A percentile compares a stretch with the other conserved stretches of the same genome.
Conservation (phyloP, 1,140 invertebrate species). For the Cotesia typhae region DNA sequence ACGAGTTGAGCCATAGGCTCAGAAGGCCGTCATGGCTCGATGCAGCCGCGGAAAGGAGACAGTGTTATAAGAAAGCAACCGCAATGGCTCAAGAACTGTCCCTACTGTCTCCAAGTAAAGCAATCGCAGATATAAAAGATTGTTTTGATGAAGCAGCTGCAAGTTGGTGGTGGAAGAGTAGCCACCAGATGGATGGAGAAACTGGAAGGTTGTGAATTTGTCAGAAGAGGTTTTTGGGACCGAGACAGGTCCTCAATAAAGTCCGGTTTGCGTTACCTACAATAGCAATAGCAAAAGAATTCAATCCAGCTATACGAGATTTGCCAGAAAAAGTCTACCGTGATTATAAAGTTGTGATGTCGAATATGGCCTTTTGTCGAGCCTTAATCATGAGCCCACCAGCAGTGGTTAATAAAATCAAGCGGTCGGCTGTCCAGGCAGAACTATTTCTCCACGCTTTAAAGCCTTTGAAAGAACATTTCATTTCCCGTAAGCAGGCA, state of each 20-base stretch:
- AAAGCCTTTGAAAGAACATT: conserved; percentile 23
- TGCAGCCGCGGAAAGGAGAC: no score
- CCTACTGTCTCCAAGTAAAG: no score
- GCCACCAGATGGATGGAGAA: neutral
- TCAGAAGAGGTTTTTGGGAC: neutral
- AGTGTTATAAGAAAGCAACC: no score
- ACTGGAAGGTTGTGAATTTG: neutral
- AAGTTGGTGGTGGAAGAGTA: neutral
- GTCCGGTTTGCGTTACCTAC: conserved; percentile 18
- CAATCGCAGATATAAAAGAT: no score
- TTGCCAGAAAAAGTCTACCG: conserved; percentile 40
- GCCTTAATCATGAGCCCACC: conserved; percentile 44
- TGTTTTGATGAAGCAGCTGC: neutral
- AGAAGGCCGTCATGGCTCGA: no score
- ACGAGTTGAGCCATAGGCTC: no score
- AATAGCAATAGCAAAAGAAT: conserved; percentile 8
- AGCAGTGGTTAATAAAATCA: conserved; percentile 36
- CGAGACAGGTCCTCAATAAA: neutral
- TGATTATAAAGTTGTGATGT: conserved; percentile 42
- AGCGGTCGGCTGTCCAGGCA: conserved; percentile 36
- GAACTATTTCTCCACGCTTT: conserved; percentile 28
- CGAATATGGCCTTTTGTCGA: conserved; percentile 44
- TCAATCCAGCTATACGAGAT: neutral
- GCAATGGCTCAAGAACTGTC: no score
- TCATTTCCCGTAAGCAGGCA: conserved; percentile 21